Conservation (phyloP, 1,140 invertebrate genomes). For the Penaeus japonicus region DNA sequence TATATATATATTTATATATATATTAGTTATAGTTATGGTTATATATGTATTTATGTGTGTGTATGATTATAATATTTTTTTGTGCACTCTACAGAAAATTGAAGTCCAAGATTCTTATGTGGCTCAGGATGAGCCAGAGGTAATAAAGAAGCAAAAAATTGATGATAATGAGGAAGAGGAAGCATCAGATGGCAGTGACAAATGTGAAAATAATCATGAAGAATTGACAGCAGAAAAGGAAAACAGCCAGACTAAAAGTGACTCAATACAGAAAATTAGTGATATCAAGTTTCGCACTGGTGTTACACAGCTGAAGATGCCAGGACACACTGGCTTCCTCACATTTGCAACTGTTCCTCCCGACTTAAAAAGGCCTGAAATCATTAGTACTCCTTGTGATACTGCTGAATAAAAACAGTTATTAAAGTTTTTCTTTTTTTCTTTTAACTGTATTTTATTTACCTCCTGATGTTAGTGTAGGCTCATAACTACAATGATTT, state of each 20-base stretch:
- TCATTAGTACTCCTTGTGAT: not conserved
- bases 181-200: not conserved
- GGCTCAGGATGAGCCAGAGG: too few relatives aligned
- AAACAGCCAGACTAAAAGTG: slow-evolving; percentile 4
- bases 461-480: not conserved
- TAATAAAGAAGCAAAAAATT: not conserved
- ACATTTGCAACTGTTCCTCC: slow-evolving; percentile 88
- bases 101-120: too few relatives aligned
- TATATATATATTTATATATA: too few relatives aligned
- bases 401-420: not conserved
- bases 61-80: too few relatives aligned
- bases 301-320: slow-evolving; percentile 73
- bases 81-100: too few relatives aligned
- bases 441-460: not conserved
- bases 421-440: not conserved
- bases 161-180: not conserved
- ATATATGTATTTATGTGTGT: too few relatives aligned
- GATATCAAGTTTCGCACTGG: slow-evolving; percentile 73
- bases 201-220: slow-evolving; percentile 2
- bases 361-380: not conserved
- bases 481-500: too few relatives aligned
- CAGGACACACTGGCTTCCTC: slow-evolving; percentile 94
- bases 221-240: not conserved
- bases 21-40: too few relatives aligned
- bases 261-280: slow-evolving; percentile 60